Conservation (phyloP, 2,797 vertebrate species). For the Bradypus variegatus region DNA sequence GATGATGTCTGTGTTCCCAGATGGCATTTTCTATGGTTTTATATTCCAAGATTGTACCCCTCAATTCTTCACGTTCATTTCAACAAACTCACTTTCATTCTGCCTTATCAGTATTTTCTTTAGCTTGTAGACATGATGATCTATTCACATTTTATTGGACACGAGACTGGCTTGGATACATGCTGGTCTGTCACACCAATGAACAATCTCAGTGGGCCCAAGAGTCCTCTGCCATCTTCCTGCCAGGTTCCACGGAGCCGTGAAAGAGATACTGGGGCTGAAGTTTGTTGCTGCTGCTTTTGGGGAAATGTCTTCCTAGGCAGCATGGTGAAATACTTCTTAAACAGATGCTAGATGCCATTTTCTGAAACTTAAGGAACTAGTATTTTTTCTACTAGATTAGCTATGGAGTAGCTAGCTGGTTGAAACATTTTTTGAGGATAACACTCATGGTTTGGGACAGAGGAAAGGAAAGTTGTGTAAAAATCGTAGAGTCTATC, state of each 20-base stretch:
- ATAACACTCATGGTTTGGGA: not conserved
- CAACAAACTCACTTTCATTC: constrained; percentile 24
- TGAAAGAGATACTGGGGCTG: not conserved
- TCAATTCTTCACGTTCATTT: constrained; percentile 41
- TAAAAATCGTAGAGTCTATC: not conserved
- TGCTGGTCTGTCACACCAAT: not conserved
- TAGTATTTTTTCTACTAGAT: not conserved
- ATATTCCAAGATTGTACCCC: not conserved
- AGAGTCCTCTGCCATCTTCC: not conserved
- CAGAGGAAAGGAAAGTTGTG: not conserved
- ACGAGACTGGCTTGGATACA: constrained; percentile 23
- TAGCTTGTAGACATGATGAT: constrained; percentile 47
- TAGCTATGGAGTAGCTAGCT: not conserved
- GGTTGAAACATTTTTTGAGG: not conserved
- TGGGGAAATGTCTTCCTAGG: constrained; percentile 8
- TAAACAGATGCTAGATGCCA: not conserved
- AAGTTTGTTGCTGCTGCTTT: not conserved
- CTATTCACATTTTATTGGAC: constrained; percentile 25
- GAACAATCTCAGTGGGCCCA: not conserved
- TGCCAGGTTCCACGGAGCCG: not conserved
- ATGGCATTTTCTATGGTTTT: constrained; percentile 15
- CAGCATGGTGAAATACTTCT: not conserved
- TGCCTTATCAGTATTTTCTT: constrained; percentile 36
- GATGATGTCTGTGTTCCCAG: constrained; percentile 25
- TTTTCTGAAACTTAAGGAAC: constrained; percentile 18